These are phyloP conservation scores for Speoplatyrhinus poulsoni DNA, from an alignment of 2,113 vertebrate genomes.

Conservation along the genomic window DNA sequence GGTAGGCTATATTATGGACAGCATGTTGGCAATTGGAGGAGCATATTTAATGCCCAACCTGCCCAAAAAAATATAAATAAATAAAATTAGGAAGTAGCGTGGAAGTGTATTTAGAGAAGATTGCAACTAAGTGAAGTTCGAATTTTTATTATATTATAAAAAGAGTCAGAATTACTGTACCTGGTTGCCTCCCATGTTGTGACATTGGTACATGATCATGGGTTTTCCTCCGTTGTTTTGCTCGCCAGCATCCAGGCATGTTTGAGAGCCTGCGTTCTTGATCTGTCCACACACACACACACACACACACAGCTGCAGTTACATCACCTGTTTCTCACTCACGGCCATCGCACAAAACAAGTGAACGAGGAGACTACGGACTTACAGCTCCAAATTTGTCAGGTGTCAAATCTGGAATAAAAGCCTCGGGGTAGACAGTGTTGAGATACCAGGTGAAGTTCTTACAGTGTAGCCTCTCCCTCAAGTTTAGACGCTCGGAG, in stretches of 20 bases:
- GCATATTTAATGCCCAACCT: no score
- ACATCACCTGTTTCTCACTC: background rate
- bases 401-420: constrained; percentile 87
- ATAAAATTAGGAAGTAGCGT: no score
- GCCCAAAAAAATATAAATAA: no score
- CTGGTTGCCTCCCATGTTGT: constrained; percentile 97
- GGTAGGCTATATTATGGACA: no score
- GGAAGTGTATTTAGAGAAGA: no score
- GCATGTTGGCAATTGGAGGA: no score
- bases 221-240: constrained; percentile 87
- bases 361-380: constrained; percentile 13
- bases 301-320: background rate
- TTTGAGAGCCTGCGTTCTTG: constrained; percentile 80
- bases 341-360: background rate
- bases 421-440: constrained; percentile 91
- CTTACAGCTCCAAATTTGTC: constrained; percentile 86
- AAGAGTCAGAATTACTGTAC: constrained; percentile 61
- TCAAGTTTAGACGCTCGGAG: constrained; percentile 82
- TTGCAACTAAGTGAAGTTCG: background rate
- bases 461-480: constrained; percentile 85
- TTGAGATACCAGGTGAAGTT: constrained; percentile 95
- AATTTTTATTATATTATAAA: background rate
- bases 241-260: constrained; percentile 90
- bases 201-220: constrained; percentile 91
- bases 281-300: constrained; percentile 73